Evolutionary conservation across 2,113 vertebrate genomes (phyloP).

Genomic region (Xiphorhynchus elegans): DNA sequence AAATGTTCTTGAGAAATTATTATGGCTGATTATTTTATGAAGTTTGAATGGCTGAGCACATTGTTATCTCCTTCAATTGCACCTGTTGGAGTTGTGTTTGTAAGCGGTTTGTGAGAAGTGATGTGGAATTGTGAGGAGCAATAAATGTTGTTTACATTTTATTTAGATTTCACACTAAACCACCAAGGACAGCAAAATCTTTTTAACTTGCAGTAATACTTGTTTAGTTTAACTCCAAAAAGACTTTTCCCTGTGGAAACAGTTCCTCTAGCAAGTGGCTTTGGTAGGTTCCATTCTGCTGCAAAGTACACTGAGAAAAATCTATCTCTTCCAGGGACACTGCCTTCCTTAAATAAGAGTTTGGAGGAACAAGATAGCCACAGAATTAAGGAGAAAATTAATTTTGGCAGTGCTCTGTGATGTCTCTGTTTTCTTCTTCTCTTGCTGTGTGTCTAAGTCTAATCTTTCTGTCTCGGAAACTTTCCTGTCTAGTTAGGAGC

Average conservation of each 20-base stretch:
- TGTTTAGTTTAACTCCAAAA: background rate
- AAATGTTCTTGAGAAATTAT: constrained; percentile 57
- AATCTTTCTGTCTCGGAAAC: background rate
- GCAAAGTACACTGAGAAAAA: background rate
- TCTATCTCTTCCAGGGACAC: background rate
- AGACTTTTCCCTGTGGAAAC: background rate
- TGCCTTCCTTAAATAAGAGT: background rate
- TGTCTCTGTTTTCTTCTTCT: background rate
- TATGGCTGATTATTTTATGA: constrained; percentile 12
- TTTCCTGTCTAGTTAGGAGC: background rate
- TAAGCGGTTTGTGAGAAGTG: constrained; percentile 52
- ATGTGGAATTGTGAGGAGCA: background rate
- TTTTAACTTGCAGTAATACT: background rate
- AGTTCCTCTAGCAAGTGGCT: background rate
- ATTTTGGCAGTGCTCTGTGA: background rate
- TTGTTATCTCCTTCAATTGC: background rate
- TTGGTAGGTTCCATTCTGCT: background rate
- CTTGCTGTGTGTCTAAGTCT: background rate
- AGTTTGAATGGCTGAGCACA: background rate
- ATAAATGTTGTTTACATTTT: constrained; percentile 27
- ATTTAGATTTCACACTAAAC: constrained; percentile 27
- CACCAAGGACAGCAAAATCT: background rate
- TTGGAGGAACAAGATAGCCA: background rate
- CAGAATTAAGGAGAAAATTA: background rate
- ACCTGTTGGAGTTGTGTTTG: background rate